Evolutionary conservation across 1,140 invertebrate species (phyloP).

Genomic region (Drepana arcuata): DNA sequence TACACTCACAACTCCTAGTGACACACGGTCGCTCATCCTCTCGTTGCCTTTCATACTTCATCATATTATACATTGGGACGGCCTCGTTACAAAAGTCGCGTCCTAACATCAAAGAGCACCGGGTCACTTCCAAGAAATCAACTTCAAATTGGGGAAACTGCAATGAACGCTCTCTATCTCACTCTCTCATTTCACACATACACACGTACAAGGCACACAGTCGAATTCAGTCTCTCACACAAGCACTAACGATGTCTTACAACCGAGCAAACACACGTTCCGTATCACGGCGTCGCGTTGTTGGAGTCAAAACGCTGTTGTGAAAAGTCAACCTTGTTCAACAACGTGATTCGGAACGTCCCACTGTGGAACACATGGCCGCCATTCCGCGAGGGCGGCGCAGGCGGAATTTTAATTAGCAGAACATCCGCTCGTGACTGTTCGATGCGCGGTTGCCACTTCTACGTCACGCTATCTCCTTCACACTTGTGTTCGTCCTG

Average conservation of each 20-base stretch:
- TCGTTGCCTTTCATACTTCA: constrained; percentile 38
- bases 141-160: constrained; percentile 36
- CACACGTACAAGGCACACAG: constrained; percentile 33
- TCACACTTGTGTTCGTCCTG: constrained; percentile 23
- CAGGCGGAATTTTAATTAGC: constrained; percentile 72
- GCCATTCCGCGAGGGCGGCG: constrained; percentile 68
- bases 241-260: constrained; percentile 31
- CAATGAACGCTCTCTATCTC: constrained; percentile 30
- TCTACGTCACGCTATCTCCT: constrained; percentile 37
- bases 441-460: constrained; percentile 57
- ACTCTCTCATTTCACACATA: constrained; percentile 19
- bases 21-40: constrained; percentile 23
- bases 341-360: constrained; percentile 66
- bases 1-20: constrained; percentile 17
- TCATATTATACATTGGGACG: constrained; percentile 47
- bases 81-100: constrained; percentile 53
- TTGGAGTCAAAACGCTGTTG: constrained; percentile 6
- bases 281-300: constrained; percentile 29
- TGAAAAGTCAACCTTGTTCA: constrained; percentile 67
- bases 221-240: constrained; percentile 52
- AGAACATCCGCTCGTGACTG: constrained; percentile 70
- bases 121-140: constrained; percentile 60
- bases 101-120: constrained; percentile 61
- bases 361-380: constrained; percentile 67
- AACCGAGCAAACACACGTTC: constrained; percentile 34